Evolutionary conservation across 1,140 invertebrate species (phyloP).

Genomic region (Maconellicoccus hirsutus): DNA sequence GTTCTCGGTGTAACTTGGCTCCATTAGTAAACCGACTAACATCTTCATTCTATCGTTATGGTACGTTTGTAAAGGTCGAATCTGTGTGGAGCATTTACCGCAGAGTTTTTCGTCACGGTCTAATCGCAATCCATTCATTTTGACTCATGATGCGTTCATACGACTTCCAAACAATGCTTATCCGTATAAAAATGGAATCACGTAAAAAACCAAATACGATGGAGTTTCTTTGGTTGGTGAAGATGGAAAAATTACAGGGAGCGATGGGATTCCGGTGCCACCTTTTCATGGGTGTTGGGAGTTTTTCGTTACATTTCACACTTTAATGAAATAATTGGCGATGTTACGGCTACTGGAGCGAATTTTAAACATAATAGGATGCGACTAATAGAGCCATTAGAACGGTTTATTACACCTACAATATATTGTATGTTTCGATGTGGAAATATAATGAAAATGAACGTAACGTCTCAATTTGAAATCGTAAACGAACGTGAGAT

Average conservation of each 20-base stretch:
- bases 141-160: background rate
- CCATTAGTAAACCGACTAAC: background rate
- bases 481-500: background rate
- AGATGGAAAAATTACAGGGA: background rate
- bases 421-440: too few relatives aligned
- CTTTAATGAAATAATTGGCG: slow-evolving; percentile 13
- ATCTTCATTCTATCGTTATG: slow-evolving; percentile 11
- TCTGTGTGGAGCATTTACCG: background rate
- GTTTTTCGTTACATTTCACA: slow-evolving; percentile 1
- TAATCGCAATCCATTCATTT: slow-evolving; percentile 12
- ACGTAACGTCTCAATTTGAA: background rate
- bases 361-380: background rate
- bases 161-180: background rate
- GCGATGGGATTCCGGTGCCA: background rate
- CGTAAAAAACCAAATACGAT: background rate
- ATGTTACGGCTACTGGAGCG: slow-evolving; percentile 17
- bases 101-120: background rate
- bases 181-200: background rate
- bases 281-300: background rate
- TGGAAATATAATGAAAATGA: background rate
- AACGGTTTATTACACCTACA: background rate
- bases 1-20: too few relatives aligned
- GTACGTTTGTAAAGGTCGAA: background rate
- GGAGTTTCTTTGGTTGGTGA: background rate
- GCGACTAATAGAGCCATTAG: background rate